Conservation (phyloP, 1,140 invertebrate genomes). For the Oedothorax gibbosus region DNA sequence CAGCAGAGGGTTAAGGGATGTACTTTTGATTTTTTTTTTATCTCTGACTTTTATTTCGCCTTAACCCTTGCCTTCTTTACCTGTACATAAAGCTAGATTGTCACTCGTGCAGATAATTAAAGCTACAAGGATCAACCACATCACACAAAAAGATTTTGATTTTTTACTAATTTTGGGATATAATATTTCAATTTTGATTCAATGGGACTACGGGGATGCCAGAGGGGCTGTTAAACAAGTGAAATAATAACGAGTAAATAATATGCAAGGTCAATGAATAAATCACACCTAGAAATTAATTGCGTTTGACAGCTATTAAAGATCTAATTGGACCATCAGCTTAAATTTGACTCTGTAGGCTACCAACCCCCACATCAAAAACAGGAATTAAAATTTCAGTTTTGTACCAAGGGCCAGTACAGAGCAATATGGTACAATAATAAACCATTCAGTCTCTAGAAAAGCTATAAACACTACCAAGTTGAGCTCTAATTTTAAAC, state of each 20-base stretch:
- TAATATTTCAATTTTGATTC: constrained; percentile 35
- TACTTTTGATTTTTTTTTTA: constrained; percentile 51
- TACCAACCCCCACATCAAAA: too few relatives aligned
- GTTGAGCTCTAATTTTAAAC: too few relatives aligned
- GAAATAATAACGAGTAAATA: constrained; percentile 3
- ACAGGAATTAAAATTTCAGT: too few relatives aligned
- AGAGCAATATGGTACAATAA: too few relatives aligned
- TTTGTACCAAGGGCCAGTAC: too few relatives aligned
- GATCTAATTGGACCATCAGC: too few relatives aligned
- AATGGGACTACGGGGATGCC: not conserved
- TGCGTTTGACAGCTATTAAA: too few relatives aligned
- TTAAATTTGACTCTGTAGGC: too few relatives aligned
- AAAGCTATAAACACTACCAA: too few relatives aligned
- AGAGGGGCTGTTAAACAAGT: not conserved
- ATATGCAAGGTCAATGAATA: not conserved
- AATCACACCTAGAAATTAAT: too few relatives aligned
- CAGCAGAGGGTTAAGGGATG: constrained; percentile 6
- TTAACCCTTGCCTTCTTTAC: constrained; percentile 22
- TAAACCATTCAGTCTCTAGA: too few relatives aligned
- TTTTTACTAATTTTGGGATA: constrained; percentile 15
- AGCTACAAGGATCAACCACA: constrained; percentile 49
- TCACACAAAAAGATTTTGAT: constrained; percentile 56
- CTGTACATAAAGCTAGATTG: constrained; percentile 59
- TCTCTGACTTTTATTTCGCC: constrained; percentile 7
- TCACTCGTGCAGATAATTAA: constrained; percentile 46